A percentile compares a stretch with the other conserved stretches of the same genome.
Evolutionary conservation across 2,113 vertebrate species (phyloP).

Genomic region (Typhlomys cinereus): DNA sequence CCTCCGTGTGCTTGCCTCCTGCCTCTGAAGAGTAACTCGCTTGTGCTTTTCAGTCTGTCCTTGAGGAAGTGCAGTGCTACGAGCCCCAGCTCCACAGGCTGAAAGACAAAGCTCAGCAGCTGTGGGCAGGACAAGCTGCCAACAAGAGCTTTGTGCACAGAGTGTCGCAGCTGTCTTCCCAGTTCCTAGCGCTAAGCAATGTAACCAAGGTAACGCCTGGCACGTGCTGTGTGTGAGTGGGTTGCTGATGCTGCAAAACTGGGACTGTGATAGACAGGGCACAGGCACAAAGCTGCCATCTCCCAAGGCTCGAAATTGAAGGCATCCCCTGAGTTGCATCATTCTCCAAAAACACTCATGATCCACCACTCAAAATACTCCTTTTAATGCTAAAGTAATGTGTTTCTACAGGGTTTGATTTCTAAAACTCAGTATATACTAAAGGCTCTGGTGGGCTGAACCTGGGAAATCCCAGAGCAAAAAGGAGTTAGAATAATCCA

Average conservation of each 20-base stretch:
- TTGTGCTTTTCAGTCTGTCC: conserved; percentile 95
- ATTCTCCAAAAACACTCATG: neutral
- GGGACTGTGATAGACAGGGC: neutral
- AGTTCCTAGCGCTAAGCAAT: conserved; percentile 97
- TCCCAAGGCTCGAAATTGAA: neutral
- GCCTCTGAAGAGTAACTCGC: conserved; percentile 83
- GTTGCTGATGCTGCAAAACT: neutral
- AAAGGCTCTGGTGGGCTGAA: neutral
- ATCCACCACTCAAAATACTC: neutral
- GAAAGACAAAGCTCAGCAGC: conserved; percentile 95
- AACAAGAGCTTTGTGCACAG: conserved; percentile 97
- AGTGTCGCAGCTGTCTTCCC: conserved; percentile 96
- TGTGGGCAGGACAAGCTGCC: conserved; percentile 96
- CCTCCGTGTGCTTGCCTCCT: conserved; percentile 80
- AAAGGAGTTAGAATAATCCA: neutral
- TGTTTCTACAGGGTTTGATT: neutral
- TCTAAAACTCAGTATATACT: neutral
- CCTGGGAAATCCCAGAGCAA: neutral
- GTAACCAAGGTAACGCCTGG: conserved; percentile 94
- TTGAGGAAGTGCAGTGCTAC: conserved; percentile 95
- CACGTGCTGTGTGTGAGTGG: conserved; percentile 59
- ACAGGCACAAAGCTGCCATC: neutral
- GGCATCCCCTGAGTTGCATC: accelerated
- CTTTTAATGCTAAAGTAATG: neutral
- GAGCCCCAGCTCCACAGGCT: conserved; percentile 94